Conservation (phyloP, 1,140 invertebrate genomes). For the Eulimnadia texana region DNA sequence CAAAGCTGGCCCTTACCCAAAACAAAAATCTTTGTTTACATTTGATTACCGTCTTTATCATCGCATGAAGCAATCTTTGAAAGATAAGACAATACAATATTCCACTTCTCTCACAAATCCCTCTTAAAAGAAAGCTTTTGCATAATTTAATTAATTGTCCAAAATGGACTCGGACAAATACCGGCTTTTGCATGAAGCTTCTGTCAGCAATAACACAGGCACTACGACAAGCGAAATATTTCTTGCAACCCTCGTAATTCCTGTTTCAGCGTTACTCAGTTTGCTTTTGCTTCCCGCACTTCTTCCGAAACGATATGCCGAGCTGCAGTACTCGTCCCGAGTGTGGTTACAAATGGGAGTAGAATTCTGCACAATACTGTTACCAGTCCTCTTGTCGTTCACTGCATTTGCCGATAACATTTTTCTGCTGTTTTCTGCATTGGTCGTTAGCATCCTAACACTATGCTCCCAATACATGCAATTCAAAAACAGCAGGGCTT, state of each 20-base stretch:
- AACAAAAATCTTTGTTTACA: no score
- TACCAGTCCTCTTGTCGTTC: conserved; percentile 31
- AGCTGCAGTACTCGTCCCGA: conserved; percentile 4
- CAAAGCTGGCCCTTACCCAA: no score
- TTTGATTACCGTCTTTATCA: no score
- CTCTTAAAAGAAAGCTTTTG: no score
- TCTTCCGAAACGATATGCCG: neutral
- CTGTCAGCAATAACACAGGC: conserved; percentile 15
- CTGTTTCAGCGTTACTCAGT: conserved; percentile 5
- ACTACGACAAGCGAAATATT: conserved; percentile 11
- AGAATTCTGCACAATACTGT: conserved; percentile 36
- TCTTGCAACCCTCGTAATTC: conserved; percentile 1
- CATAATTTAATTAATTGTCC: no score
- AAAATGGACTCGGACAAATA: neutral
- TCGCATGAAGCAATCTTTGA: no score
- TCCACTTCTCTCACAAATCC: no score
- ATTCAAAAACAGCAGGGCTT: conserved; percentile 26
- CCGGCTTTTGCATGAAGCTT: conserved; percentile 2
- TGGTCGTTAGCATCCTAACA: neutral
- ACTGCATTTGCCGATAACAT: neutral
- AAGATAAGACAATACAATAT: no score
- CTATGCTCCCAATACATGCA: conserved; percentile 28
- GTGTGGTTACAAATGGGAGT: conserved; percentile 21
- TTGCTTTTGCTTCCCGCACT: conserved; percentile 8
- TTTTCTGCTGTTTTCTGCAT: neutral